Evolutionary conservation across 2,113 vertebrate genomes (phyloP), one percentile per base, ranked within the genome.

Genomic region (Daphoenositta chrysoptera): DNA sequence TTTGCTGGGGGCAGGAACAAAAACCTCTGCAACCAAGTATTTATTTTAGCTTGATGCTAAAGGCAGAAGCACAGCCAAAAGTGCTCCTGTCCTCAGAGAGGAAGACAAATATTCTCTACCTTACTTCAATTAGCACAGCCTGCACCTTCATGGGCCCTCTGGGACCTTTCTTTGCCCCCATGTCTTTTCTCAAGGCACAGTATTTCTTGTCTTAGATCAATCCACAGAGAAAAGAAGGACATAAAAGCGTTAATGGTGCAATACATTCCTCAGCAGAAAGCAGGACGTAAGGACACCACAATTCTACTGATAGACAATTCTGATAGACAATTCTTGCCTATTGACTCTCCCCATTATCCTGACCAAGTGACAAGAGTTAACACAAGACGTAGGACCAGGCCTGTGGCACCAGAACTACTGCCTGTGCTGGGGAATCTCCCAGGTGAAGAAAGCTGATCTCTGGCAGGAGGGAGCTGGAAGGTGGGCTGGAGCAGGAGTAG

Each of bases 311-410:
- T 20, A 18, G 20, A 50, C 1, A 1, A 3, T 11, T 3, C 0
- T 11, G n/a, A 26, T 20, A 18, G 20, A 50, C 1, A 1, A 3
- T 11, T 3, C 0, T 11, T 64, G 9, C 26, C 11, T 83, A 11
- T 24, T 20, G 24, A 61, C 16, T 30, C 14, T 90, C 22, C 6
- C 19, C 15, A 2, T 69, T 42, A n/a, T 3, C 16, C 23, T 54
- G 21, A 51, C 13, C 15, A 60, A 53, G 18, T 9, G 15, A 85
- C 44, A 68, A 64, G 23, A 69, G 7, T 15, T 60, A 64, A 71
- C 0, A 1, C 5, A 61, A 63, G 48, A 20, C n/a, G 4, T 20
- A 51, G 33, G 26, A 64, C 24, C 30, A 81, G 22, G 15, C 6
- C 19, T 72, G 18, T 69, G n/a, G 10, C 27, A 58, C 27, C 11